Evolutionary conservation across 2,113 vertebrate genomes (phyloP).

Genomic region (Suricata suricatta): DNA sequence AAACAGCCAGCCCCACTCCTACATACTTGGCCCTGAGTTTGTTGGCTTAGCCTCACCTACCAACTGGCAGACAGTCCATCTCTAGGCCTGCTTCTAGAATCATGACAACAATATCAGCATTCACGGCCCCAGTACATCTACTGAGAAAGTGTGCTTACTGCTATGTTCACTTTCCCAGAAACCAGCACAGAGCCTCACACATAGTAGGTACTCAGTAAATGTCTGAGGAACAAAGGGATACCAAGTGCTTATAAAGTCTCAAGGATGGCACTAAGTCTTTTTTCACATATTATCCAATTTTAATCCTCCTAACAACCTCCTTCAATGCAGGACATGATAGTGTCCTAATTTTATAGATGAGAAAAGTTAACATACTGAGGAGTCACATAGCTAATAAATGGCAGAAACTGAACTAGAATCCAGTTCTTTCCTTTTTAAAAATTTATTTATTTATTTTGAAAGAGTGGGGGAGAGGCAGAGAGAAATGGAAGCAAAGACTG

Average conservation of each 20-base stretch:
- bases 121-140: background rate
- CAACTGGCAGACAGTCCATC: background rate
- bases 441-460: too few relatives aligned
- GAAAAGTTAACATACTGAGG: background rate
- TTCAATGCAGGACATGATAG: background rate
- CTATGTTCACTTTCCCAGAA: background rate
- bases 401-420: background rate
- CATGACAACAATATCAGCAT: background rate
- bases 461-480: too few relatives aligned
- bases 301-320: background rate
- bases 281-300: background rate
- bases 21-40: background rate
- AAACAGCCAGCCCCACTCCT: background rate
- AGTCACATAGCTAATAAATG: background rate
- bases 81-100: slow-evolving; percentile 5
- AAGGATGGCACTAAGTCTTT: background rate
- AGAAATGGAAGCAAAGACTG: background rate
- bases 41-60: background rate
- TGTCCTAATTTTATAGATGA: background rate
- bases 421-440: background rate
- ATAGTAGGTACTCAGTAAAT: background rate
- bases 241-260: background rate
- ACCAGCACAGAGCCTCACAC: background rate
- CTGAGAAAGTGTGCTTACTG: background rate
- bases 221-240: background rate